These are phyloP conservation scores for Caenorhabditis tropicalis DNA, from an alignment of 1,140 invertebrate species.

Conservation along the genomic window DNA sequence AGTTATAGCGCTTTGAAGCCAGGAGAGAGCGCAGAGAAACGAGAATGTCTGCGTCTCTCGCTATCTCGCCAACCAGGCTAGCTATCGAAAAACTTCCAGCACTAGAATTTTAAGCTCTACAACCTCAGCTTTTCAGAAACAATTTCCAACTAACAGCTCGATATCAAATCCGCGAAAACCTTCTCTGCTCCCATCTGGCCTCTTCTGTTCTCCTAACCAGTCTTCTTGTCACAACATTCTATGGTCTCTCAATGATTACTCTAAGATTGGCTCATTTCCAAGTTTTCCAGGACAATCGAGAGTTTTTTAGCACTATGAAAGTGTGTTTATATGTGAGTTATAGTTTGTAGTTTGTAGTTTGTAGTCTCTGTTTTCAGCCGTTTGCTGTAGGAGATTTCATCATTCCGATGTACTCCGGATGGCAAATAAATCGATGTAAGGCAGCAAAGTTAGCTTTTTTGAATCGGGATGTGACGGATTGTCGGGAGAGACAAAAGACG, in stretches of 20 bases:
- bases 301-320: not conserved
- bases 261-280: not conserved
- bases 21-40: no score
- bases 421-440: not conserved
- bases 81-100: no score
- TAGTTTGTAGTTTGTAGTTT: no score
- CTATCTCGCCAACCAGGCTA: no score
- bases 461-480: no score
- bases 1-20: no score
- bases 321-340: not conserved
- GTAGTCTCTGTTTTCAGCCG: not conserved
- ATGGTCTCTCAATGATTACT: not conserved
- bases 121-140: not conserved
- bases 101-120: no score
- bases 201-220: not conserved
- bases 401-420: not conserved
- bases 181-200: not conserved
- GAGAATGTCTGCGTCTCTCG: no score
- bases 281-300: not conserved
- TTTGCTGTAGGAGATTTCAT: not conserved
- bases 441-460: not conserved
- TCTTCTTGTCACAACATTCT: not conserved
- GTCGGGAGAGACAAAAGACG: no score
- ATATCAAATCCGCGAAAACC: slow-evolving; percentile 8
- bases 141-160: not conserved